phyloP scores from a whole-genome alignment of 2,113 vertebrate genomes.

The Microcebus jonahi region DNA sequence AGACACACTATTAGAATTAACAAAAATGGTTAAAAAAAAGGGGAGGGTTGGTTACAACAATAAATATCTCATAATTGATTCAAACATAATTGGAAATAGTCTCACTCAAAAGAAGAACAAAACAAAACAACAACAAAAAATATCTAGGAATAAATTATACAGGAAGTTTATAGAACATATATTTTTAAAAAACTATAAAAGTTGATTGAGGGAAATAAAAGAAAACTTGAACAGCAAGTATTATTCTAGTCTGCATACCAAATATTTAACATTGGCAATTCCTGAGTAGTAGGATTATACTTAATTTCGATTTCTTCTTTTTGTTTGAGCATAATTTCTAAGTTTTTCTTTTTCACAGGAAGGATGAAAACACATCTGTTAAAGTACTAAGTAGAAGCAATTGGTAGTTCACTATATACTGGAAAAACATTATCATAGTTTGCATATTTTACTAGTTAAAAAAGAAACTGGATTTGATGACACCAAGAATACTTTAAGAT shows the following conservation, averaged over 20 bases:
- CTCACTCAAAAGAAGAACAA: background rate
- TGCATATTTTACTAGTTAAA: background rate
- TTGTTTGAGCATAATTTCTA: background rate
- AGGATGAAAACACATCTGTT: background rate
- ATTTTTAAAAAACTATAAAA: background rate
- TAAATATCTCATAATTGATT: background rate
- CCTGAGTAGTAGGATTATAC: background rate
- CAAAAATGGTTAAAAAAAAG: conserved; percentile 38
- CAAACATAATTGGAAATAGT: background rate
- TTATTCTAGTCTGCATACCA: background rate
- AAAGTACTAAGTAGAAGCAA: background rate
- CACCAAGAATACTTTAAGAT: background rate
- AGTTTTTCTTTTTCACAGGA: background rate
- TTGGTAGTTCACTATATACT: background rate
- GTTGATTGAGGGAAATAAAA: background rate
- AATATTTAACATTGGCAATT: background rate
- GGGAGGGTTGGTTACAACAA: background rate
- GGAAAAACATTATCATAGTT: background rate
- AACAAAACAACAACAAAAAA: background rate
- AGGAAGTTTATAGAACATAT: background rate
- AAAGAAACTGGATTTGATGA: background rate
- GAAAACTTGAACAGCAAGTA: background rate
- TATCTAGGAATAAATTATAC: background rate
- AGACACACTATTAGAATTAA: background rate
- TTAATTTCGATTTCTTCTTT: conserved; percentile 37